Percentiles rank a stretch among this genome's conserved stretches.
These are phyloP conservation scores for Mesorhabditis sp. DNA, from an alignment of 2,888 invertebrate species.

Conservation along the genomic window DNA sequence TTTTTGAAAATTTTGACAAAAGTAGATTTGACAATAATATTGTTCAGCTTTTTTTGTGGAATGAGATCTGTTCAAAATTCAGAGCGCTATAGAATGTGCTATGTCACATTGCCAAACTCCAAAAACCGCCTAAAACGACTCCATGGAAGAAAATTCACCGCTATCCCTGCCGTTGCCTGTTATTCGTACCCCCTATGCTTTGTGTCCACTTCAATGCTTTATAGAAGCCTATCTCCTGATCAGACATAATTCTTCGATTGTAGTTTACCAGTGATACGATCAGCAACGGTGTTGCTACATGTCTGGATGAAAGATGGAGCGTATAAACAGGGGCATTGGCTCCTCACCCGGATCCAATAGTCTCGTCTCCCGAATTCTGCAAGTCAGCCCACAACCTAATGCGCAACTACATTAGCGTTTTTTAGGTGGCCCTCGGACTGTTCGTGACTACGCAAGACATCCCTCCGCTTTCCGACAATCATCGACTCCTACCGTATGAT, in stretches of 20 bases:
- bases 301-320: not conserved
- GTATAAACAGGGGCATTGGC: not conserved
- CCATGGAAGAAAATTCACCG: no score
- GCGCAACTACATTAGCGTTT: not conserved
- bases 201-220: no score
- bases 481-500: constrained; percentile 41
- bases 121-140: no score
- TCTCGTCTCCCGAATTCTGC: constrained; percentile 21
- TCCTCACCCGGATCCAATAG: constrained; percentile 7
- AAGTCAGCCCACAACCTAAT: constrained; percentile 5
- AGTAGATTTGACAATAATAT: no score
- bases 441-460: constrained; percentile 54
- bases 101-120: no score
- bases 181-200: no score
- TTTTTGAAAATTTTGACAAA: no score
- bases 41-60: no score
- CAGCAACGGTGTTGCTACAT: not conserved
- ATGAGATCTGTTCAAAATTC: no score
- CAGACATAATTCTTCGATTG: not conserved
- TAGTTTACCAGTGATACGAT: not conserved
- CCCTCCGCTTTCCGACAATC: constrained; percentile 30
- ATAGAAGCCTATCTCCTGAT: no score
- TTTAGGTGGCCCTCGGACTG: constrained; percentile 50
- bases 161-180: no score
- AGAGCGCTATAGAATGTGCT: no score